These are phyloP conservation scores for Chaetorhynchus papuensis DNA, from an alignment of 2,113 vertebrate species.

Conservation along the genomic window DNA sequence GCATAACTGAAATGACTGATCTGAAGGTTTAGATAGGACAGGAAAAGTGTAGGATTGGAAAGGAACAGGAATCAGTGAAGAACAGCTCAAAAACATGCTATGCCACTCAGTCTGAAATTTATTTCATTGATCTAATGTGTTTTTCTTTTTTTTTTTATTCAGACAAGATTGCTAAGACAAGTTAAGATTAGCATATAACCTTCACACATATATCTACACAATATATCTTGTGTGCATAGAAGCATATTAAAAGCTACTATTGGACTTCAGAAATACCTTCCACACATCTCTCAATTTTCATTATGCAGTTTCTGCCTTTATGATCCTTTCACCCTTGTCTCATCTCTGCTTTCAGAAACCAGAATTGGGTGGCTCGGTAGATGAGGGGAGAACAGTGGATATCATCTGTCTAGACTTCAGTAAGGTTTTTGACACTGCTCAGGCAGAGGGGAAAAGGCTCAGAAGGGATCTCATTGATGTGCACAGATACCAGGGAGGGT, in stretches of 20 bases:
- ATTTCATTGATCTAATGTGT: background rate
- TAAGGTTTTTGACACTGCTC: background rate
- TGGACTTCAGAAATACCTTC: background rate
- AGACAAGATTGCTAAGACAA: background rate
- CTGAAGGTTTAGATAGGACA: background rate
- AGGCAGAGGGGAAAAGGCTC: background rate
- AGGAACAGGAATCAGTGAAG: background rate
- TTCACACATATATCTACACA: background rate
- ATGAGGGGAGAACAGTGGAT: background rate
- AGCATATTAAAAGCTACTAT: background rate
- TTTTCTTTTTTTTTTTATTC: background rate
- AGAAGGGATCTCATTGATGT: background rate
- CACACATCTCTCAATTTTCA: background rate
- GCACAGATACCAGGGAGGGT: background rate
- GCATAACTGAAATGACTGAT: background rate
- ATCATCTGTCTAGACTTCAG: background rate
- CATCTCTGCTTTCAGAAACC: background rate
- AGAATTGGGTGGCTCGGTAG: background rate
- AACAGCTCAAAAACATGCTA: background rate
- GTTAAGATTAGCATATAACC: background rate
- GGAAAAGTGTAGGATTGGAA: background rate
- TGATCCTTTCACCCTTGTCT: background rate
- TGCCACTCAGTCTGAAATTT: background rate
- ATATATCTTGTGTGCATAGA: background rate
- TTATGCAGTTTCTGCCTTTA: background rate